These are phyloP conservation scores for Octonoba sinensis DNA, from an alignment of 2,888 invertebrate species.

Conservation along the genomic window DNA sequence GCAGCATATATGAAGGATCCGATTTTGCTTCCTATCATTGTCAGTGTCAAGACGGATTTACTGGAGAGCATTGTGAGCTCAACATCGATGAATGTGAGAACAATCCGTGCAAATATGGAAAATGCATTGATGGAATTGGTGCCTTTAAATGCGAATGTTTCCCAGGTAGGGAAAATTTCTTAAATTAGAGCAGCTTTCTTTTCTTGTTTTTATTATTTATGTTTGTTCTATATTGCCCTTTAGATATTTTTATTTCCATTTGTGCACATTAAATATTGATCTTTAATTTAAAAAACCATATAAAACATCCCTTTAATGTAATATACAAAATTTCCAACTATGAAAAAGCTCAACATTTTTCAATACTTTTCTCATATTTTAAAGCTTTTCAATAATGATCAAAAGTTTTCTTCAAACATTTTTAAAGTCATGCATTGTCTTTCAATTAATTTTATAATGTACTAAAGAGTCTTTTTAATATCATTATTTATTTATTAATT, in stretches of 20 bases:
- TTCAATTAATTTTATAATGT: no score
- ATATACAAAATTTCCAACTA: no score
- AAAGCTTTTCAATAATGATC: no score
- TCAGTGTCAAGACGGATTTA: conserved; percentile 59
- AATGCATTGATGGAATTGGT: conserved; percentile 90
- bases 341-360: no score
- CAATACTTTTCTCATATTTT: no score
- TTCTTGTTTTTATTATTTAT: background rate
- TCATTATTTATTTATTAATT: no score
- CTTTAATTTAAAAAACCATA: no score
- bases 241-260: background rate
- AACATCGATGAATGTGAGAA: conserved; percentile 63
- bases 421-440: no score
- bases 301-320: no score
- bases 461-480: no score
- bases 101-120: conserved; percentile 69
- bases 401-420: no score
- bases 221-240: background rate
- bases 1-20: conserved; percentile 6
- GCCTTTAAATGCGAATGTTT: conserved; percentile 92
- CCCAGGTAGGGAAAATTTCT: conserved; percentile 73
- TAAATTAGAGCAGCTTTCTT: background rate
- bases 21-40: conserved; percentile 33
- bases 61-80: conserved; percentile 61
- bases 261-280: no score